Evolutionary conservation across 2,797 vertebrate genomes (phyloP).

Genomic region (Muscicapa striata): DNA sequence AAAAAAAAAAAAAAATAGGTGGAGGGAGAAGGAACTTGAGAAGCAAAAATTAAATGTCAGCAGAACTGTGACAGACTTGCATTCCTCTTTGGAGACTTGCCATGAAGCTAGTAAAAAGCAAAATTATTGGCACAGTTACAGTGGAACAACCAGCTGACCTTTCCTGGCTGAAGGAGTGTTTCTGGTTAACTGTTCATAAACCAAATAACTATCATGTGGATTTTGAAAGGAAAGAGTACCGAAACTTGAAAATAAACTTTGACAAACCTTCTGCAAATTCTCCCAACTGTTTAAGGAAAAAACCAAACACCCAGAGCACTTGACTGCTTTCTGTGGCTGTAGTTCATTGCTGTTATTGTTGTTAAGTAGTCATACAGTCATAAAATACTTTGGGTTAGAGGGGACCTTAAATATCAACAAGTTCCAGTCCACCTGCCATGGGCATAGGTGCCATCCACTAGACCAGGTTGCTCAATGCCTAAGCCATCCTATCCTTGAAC

Average conservation of each 20-base stretch:
- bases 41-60: conserved; percentile 54
- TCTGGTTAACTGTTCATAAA: conserved; percentile 43
- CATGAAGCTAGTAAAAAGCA: conserved; percentile 31
- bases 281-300: neutral
- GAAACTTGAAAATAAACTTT: neutral
- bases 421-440: neutral
- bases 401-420: neutral
- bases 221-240: neutral
- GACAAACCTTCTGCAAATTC: neutral
- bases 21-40: conserved; percentile 29
- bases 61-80: conserved; percentile 45
- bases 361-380: neutral
- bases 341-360: neutral
- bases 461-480: neutral
- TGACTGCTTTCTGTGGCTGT: neutral
- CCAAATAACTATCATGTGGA: neutral
- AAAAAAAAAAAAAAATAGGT: neutral
- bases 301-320: rapidly evolving
- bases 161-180: neutral
- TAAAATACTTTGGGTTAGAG: neutral
- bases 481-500: neutral
- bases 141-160: conserved; percentile 30
- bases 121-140: conserved; percentile 19
- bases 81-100: conserved; percentile 48
- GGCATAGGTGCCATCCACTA: neutral